phyloP scores from a whole-genome alignment of 2,888 invertebrate genomes.

The Eupithecia subumbrata region DNA sequence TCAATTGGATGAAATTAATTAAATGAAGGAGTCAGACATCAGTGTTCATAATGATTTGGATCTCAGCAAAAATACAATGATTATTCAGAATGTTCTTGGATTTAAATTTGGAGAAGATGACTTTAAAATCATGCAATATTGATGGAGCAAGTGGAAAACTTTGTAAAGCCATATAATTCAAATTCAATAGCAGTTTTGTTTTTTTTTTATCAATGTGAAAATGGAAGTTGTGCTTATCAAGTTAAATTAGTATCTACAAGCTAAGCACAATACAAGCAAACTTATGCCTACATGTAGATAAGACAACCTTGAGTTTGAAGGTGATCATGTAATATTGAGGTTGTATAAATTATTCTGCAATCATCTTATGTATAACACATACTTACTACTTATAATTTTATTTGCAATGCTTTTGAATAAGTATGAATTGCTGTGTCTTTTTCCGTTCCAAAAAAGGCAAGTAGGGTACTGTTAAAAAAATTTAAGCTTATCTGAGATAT shows the following conservation, averaged over 20 bases:
- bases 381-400: background rate
- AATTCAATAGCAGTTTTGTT: no score
- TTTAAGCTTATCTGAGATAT: background rate
- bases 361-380: background rate
- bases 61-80: background rate
- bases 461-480: background rate
- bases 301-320: slow-evolving; percentile 49
- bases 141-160: background rate
- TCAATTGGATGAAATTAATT: background rate
- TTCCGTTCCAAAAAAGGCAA: no score
- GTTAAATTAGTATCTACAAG: background rate
- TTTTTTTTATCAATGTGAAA: no score
- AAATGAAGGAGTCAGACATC: background rate
- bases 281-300: slow-evolving; percentile 33
- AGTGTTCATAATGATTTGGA: background rate
- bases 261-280: background rate
- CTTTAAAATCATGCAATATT: background rate
- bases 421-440: background rate
- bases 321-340: slow-evolving; percentile 14
- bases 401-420: no score
- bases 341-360: background rate
- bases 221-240: background rate
- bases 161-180: background rate
- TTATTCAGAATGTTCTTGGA: background rate
- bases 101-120: background rate